Evolutionary conservation across 2,113 vertebrate genomes (phyloP), one percentile per base, ranked within the genome.

Genomic region (Cricetomys ansorgei): DNA sequence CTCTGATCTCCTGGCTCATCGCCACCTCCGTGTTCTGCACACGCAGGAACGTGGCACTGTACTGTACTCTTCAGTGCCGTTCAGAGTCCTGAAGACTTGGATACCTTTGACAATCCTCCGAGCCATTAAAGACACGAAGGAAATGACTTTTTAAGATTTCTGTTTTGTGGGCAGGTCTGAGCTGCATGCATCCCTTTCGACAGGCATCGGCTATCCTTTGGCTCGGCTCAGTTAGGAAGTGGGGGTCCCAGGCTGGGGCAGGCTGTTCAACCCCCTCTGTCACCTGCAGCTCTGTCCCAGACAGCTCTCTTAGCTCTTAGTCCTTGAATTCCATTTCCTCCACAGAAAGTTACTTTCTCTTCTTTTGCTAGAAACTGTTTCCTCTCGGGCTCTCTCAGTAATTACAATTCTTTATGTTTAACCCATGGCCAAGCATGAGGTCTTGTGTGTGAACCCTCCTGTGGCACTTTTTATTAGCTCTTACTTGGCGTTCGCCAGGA

Each of bases 401-500:
- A 97, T 97, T 94, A 88, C 65, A 80, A 57, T 94, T 96, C 53
- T 96, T 89, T 90, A 62, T 93, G 93, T 88, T 95, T 93, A 85
- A 45, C 81, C 76, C 67, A 40, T 65, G 10, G 10, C 48, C 59
- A 95, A 86, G 72, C 72, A 53, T 79, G 87, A 89, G 40, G 83
- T 91, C 76, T 95, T 77, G 27, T 31, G 70, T 88, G 86, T 87
- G 90, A 83, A 93, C 45, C 43, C 88, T 92, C 34, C 3, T n/a
- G 72, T 83, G 67, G 59, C 1, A 2, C 65, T 89, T 97, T 97
- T 96, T 88, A 95, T 94, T 94, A 93, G 64, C 43, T 95, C 31
- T 40, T 55, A 3, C 1, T 31, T n/a, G 69, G 80, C 50, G 88
- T 94, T 59, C 79, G 90, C 88, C 45, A 92, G 88, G 79, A 88